A percentile compares a stretch with the other conserved stretches of the same genome.
phyloP scores from a whole-genome alignment of 2,888 invertebrate genomes.

The Flexamia atlantica region DNA sequence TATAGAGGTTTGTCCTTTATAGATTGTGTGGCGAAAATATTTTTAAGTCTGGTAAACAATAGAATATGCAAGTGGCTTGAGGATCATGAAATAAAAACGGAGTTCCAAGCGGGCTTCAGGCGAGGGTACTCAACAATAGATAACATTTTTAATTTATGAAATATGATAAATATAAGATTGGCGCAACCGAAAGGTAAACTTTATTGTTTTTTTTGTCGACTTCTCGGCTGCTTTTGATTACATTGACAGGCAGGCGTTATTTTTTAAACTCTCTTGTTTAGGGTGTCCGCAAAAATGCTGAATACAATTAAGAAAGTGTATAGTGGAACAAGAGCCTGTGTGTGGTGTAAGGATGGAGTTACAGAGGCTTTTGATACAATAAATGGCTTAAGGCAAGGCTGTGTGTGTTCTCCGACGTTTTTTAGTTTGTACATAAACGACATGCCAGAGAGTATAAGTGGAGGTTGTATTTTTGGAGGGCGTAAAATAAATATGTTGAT shows the following conservation, averaged over 20 bases:
- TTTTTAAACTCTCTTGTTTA: slow-evolving; percentile 62
- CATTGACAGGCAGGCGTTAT: slow-evolving; percentile 63
- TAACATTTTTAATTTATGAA: slow-evolving; percentile 64
- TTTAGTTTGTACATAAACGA: slow-evolving; percentile 64
- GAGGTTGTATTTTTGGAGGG: slow-evolving; percentile 58
- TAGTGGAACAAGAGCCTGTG: slow-evolving; percentile 58
- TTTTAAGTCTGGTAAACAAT: slow-evolving; percentile 53
- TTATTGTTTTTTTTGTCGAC: slow-evolving; percentile 65
- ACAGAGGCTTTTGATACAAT: slow-evolving; percentile 59
- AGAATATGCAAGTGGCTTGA: slow-evolving; percentile 61
- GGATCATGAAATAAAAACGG: slow-evolving; percentile 59
- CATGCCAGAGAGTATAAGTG: slow-evolving; percentile 60
- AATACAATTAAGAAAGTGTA: slow-evolving; percentile 59
- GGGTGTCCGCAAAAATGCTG: slow-evolving; percentile 62
- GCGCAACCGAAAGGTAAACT: slow-evolving; percentile 60
- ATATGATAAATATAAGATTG: slow-evolving; percentile 63
- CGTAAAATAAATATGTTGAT: slow-evolving; percentile 60
- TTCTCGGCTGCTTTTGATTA: slow-evolving; percentile 66
- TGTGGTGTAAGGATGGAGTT: slow-evolving; percentile 60
- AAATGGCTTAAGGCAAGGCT: slow-evolving; percentile 66
- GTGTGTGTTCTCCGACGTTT: slow-evolving; percentile 63
- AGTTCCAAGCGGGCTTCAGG: slow-evolving; percentile 67
- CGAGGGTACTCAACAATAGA: slow-evolving; percentile 64
- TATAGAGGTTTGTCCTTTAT: slow-evolving; percentile 62
- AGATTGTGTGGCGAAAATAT: slow-evolving; percentile 57